Percentiles rank a stretch among this genome's conserved stretches.
These are phyloP conservation scores for Mythimna impura DNA, from an alignment of 2,888 invertebrate genomes.

Conservation along the genomic window DNA sequence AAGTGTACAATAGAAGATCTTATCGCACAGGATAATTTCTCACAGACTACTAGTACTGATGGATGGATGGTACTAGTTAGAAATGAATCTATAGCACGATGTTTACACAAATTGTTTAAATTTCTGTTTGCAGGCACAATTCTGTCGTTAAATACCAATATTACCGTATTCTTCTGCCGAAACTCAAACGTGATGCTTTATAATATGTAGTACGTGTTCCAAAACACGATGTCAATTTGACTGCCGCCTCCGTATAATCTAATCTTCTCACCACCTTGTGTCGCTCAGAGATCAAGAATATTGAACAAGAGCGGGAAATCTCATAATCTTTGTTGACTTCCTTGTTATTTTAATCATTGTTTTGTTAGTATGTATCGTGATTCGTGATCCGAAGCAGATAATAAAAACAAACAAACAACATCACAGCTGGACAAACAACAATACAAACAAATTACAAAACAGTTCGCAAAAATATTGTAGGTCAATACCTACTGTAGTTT, in stretches of 20 bases:
- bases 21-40: too few relatives aligned
- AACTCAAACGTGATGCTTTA: not conserved
- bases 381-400: not conserved
- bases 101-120: too few relatives aligned
- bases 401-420: not conserved
- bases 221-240: conserved; percentile 32
- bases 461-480: too few relatives aligned
- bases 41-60: too few relatives aligned
- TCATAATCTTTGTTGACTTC: conserved; percentile 12
- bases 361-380: conserved; percentile 3
- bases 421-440: not conserved
- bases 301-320: conserved; percentile 22
- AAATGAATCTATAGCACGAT: too few relatives aligned
- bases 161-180: not conserved
- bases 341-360: conserved; percentile 17
- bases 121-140: not conserved
- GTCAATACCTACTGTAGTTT: too few relatives aligned
- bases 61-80: too few relatives aligned
- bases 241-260: conserved; percentile 30
- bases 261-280: conserved; percentile 1
- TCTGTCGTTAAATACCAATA: not conserved
- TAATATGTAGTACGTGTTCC: not conserved
- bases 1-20: too few relatives aligned
- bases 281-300: conserved; percentile 9
- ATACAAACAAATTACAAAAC: not conserved